Evolutionary conservation across 2,113 vertebrate species (phyloP).

Genomic region (Zeus faber): DNA sequence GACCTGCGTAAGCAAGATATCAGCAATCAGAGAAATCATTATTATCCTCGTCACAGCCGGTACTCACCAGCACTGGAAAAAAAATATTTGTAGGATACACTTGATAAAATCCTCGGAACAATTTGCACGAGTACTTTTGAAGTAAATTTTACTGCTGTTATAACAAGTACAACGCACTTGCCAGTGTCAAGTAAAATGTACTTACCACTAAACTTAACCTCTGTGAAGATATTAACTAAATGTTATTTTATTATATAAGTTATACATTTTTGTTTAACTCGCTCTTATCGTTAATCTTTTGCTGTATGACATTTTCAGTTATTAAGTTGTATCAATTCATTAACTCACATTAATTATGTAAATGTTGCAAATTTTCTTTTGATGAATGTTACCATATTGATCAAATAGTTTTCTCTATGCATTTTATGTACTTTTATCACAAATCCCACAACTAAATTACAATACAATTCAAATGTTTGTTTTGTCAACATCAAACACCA

Average conservation of each 20-base stretch:
- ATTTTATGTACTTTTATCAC: not conserved
- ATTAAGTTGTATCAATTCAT: not conserved
- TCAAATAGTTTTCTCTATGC: not conserved
- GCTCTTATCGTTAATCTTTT: not conserved
- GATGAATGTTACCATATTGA: not conserved
- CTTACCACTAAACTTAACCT: conserved; percentile 22
- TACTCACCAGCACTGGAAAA: no score
- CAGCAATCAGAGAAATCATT: conserved; percentile 16
- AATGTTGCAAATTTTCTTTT: not conserved
- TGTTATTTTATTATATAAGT: conserved; percentile 21
- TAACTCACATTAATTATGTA: conserved; percentile 1
- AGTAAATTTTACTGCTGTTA: no score
- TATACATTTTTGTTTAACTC: conserved; percentile 15
- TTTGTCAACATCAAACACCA: conserved; percentile 1
- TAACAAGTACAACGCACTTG: conserved; percentile 11
- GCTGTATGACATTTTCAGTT: conserved; percentile 1
- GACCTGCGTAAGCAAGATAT: no score
- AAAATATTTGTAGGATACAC: no score
- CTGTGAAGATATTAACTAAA: conserved; percentile 14
- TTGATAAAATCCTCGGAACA: no score
- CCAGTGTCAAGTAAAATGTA: conserved; percentile 16
- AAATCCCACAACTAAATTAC: conserved; percentile 1
- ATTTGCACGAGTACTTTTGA: no score
- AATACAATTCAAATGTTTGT: not conserved
- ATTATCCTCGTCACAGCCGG: no score